Conservation (phyloP, 2,888 invertebrate genomes). For the Drosophila borealis region DNA sequence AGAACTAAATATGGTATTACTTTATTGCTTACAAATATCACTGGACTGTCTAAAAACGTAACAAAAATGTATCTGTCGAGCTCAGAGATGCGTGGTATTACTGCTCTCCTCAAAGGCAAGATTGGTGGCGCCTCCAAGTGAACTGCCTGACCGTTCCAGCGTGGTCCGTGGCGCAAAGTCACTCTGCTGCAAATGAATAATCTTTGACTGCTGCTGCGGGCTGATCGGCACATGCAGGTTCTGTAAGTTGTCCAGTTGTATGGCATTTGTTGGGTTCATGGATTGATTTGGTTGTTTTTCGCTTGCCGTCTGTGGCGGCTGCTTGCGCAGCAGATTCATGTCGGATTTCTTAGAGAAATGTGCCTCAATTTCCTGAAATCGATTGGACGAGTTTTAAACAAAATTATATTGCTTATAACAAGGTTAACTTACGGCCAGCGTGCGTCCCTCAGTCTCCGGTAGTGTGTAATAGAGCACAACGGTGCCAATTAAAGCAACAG, state of each 20-base stretch:
- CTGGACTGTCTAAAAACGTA: constrained; percentile 39
- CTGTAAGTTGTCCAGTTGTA: constrained; percentile 73
- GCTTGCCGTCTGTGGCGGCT: constrained; percentile 30
- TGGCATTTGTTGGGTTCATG: constrained; percentile 29
- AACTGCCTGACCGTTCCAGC: background rate
- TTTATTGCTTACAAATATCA: constrained; percentile 67
- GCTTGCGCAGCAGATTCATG: constrained; percentile 71
- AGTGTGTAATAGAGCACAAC: constrained; percentile 88
- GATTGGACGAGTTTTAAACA: background rate
- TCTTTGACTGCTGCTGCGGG: constrained; percentile 72
- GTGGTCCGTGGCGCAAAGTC: constrained; percentile 68
- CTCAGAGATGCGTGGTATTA: constrained; percentile 81
- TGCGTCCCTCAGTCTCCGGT: constrained; percentile 94
- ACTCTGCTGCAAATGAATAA: constrained; percentile 81
- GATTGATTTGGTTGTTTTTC: constrained; percentile 40
- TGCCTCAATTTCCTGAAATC: constrained; percentile 81
- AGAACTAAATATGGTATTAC: constrained; percentile 25
- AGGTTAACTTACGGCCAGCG: constrained; percentile 84
- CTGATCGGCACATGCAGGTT: constrained; percentile 76
- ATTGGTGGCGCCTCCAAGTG: constrained; percentile 65
- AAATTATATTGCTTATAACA: background rate
- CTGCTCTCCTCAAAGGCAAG: constrained; percentile 77
- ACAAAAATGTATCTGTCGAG: constrained; percentile 8
- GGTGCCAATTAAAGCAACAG: constrained; percentile 88
- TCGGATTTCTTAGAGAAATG: constrained; percentile 83